These are phyloP conservation scores for Rhamnusium bicolor DNA, from an alignment of 2,888 invertebrate species.

Conservation along the genomic window DNA sequence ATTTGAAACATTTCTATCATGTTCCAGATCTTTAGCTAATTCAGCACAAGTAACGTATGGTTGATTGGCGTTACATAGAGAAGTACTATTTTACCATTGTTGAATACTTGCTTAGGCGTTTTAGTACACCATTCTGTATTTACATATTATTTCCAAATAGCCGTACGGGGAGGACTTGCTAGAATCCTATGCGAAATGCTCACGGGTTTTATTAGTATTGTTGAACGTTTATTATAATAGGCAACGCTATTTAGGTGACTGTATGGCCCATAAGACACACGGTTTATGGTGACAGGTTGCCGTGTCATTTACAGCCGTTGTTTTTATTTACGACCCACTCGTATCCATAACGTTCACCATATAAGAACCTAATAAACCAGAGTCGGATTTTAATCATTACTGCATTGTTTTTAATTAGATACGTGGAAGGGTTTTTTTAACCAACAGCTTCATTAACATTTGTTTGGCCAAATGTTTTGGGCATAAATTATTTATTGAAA, in stretches of 20 bases:
- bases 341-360: slow-evolving; percentile 34
- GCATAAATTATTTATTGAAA: neutral
- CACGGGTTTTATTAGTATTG: slow-evolving; percentile 24
- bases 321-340: slow-evolving; percentile 27
- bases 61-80: neutral
- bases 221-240: slow-evolving; percentile 32
- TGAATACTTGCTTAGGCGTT: slow-evolving; percentile 1
- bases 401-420: slow-evolving; percentile 32
- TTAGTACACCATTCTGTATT: slow-evolving; percentile 8
- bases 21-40: no score
- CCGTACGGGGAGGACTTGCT: neutral
- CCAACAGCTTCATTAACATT: slow-evolving; percentile 17
- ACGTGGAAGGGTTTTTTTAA: slow-evolving; percentile 12
- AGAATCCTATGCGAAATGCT: slow-evolving; percentile 14
- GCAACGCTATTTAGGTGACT: slow-evolving; percentile 29
- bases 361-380: slow-evolving; percentile 31
- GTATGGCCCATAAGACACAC: slow-evolving; percentile 32
- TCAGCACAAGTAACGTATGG: neutral
- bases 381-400: slow-evolving; percentile 27
- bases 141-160: slow-evolving; percentile 21
- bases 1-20: no score
- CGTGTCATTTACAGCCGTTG: slow-evolving; percentile 31
- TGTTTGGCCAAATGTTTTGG: neutral
- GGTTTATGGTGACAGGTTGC: slow-evolving; percentile 32
- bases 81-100: neutral